Percentiles rank a stretch among this genome's conserved stretches.
Evolutionary conservation across 2,888 invertebrate species (phyloP).

Genomic region (Yponomeuta cagnagella): DNA sequence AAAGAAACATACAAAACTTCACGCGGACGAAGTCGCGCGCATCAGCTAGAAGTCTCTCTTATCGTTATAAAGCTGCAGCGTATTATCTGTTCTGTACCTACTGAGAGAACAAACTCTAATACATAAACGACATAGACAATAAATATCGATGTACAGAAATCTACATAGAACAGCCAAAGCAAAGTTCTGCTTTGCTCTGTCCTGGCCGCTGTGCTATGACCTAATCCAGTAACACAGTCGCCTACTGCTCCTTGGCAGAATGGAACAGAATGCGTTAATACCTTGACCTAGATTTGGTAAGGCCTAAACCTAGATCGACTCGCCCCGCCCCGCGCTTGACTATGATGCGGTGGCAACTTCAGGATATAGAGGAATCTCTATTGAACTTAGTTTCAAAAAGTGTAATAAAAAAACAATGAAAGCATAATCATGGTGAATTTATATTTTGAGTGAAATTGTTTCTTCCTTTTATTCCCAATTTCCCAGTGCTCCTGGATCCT

Average conservation of each 20-base stretch:
- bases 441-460: neutral
- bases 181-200: neutral
- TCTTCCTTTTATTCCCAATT: neutral
- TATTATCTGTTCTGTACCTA: no score
- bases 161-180: no score
- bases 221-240: slow-evolving; percentile 30
- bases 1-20: neutral
- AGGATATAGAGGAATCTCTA: slow-evolving; percentile 14
- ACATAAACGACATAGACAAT: no score
- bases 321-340: neutral
- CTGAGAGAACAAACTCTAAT: no score
- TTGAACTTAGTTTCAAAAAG: neutral
- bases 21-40: no score
- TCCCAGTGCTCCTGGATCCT: no score
- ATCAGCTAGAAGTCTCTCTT: no score
- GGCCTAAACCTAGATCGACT: slow-evolving; percentile 12
- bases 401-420: neutral
- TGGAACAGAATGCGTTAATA: slow-evolving; percentile 10
- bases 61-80: no score
- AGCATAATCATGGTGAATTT: neutral
- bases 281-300: slow-evolving; percentile 14
- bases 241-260: slow-evolving; percentile 18
- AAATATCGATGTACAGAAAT: no score
- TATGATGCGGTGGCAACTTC: neutral
- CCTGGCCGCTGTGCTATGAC: slow-evolving; percentile 25